phyloP scores from a whole-genome alignment of 92 coral and sea anemone species.

The Zoanthus sansibaricus region DNA sequence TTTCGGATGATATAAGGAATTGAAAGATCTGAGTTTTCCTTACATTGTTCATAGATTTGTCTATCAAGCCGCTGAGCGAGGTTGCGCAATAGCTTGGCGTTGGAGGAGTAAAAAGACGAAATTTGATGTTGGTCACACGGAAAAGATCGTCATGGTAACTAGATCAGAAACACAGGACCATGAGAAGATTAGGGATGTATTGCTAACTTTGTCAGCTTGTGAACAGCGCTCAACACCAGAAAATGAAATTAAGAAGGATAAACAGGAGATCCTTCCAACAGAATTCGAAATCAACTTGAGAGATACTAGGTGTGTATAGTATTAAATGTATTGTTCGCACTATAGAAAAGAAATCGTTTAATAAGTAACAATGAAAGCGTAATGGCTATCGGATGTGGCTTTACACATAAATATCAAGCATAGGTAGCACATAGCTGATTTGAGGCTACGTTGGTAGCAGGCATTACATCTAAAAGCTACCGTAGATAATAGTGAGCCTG shows the following conservation, averaged over 20 bases:
- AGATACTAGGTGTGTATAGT: conserved; percentile 34
- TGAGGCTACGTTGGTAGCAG: no score
- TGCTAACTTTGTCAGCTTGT: neutral
- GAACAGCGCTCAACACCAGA: neutral
- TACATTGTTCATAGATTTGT: conserved; percentile 66
- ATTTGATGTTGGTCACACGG: conserved; percentile 54
- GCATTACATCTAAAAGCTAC: no score
- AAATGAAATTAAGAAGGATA: conserved; percentile 7
- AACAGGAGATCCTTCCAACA: neutral
- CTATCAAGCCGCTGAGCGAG: conserved; percentile 82
- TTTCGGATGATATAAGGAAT: no score
- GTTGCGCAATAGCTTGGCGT: conserved; percentile 81
- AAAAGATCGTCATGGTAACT: neutral
- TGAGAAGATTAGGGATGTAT: neutral
- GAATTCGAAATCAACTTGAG: conserved; percentile 45
- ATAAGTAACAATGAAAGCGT: no score
- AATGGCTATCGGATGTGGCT: no score
- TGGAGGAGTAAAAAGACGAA: conserved; percentile 74
- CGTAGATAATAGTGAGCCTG: no score
- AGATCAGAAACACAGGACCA: conserved; percentile 2
- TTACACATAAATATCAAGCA: no score
- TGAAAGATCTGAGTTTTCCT: neutral
- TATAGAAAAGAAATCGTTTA: no score
- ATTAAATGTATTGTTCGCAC: neutral
- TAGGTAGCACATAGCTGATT: no score